Conservation (phyloP, 2,797 vertebrate species). For the Chaenodraco wilsoni region DNA sequence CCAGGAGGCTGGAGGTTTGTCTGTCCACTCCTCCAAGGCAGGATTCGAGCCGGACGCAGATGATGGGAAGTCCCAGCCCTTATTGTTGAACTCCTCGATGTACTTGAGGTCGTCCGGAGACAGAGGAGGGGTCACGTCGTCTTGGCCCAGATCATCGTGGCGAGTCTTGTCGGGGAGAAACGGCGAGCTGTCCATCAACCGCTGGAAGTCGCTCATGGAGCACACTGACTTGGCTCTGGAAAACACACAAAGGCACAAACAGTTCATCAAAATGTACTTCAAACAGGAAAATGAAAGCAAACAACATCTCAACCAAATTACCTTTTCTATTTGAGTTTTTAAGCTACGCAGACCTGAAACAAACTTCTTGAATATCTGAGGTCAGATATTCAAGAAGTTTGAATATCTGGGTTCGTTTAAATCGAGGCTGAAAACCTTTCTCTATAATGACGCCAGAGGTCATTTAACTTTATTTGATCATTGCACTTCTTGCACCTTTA, state of each 20-base stretch:
- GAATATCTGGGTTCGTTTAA: too few relatives aligned
- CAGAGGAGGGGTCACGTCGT: slow-evolving; percentile 93
- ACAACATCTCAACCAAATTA: neutral
- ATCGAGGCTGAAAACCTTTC: too few relatives aligned
- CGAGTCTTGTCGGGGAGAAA: slow-evolving; percentile 94
- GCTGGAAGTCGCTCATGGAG: slow-evolving; percentile 99
- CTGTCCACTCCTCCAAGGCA: slow-evolving; percentile 64
- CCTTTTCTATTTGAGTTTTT: neutral
- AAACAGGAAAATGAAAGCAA: neutral
- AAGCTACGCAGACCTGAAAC: too few relatives aligned
- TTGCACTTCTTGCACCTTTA: too few relatives aligned
- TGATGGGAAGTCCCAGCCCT: slow-evolving; percentile 89
- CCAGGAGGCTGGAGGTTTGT: slow-evolving; percentile 87
- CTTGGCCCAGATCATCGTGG: slow-evolving; percentile 81
- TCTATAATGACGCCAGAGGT: too few relatives aligned
- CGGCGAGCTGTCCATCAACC: slow-evolving; percentile 97
- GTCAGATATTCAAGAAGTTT: too few relatives aligned
- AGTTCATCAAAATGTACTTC: neutral
- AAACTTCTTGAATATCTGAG: too few relatives aligned
- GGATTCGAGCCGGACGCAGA: slow-evolving; percentile 53
- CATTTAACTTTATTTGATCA: too few relatives aligned
- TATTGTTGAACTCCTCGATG: slow-evolving; percentile 95
- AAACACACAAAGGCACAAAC: slow-evolving; percentile 27
- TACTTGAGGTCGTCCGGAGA: slow-evolving; percentile 99
- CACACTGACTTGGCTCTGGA: slow-evolving; percentile 95